Base-by-base conservation (phyloP, 2,888 invertebrate species). In the Limnephilus auricula region DNA sequence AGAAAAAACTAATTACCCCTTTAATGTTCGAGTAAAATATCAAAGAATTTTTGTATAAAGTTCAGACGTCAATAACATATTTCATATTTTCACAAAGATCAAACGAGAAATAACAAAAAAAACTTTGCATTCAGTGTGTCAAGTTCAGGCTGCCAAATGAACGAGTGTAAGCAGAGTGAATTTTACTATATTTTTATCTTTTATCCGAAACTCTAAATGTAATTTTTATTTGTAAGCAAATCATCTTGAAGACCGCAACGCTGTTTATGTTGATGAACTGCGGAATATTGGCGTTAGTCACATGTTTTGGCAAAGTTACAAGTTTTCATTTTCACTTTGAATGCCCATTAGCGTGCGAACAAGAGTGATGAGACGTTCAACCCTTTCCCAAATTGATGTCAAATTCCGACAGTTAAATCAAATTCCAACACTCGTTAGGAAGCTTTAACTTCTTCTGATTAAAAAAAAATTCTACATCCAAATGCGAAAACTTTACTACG, bases 281-380 rank as follows among this genome's bases (percentile, higher is more conserved):
- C 12, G 40, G 79, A 79, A 31, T 34, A 79, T 89, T 79, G 37
- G 79, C 34, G 79, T 89, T 79, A 89, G 79, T 89, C 79, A 89
- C 25, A 37, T 34, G 40, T 37, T 89, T 89, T 89, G 89, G 89
- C 89, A 89, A n/a, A 25, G 89, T 37, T 89, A 79, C 89, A 89
- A 89, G 30, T 37, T 89, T 37, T 89, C 79, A 79, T 89, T 79
- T 79, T 89, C 89, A 79, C 89, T 79, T 87, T 85, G 18, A 79
- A 79, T 89, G 40, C 37, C 79, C 37, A 89, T 80, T 89, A 89
- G 89, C 79, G 80, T 37, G 89, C 40, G n/a, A 79, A 37, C 12
- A 45, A 79, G 89, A 80, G 80, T 89, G 79, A 79, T 37, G 89
- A 89, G 34, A 6, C 18, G 79, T 80, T 85, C n/a, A 85, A 82